These are phyloP conservation scores for Ptilodon capucinus DNA, from an alignment of 2,888 invertebrate species.

Conservation along the genomic window DNA sequence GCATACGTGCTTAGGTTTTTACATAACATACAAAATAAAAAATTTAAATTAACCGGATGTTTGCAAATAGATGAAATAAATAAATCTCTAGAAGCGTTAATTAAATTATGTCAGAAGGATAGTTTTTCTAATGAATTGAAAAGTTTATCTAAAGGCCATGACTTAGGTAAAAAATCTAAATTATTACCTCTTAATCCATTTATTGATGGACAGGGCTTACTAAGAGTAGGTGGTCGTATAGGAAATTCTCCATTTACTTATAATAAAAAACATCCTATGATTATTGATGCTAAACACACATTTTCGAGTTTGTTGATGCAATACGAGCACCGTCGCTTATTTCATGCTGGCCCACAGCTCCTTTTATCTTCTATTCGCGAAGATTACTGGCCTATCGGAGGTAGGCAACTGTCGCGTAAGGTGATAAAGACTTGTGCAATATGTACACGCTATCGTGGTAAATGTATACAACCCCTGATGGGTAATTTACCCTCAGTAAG, in stretches of 20 bases:
- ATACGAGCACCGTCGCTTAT: not conserved
- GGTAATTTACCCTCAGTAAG: conserved; percentile 1
- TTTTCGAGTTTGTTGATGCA: not conserved
- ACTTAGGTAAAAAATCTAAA: not conserved
- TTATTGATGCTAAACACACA: not conserved
- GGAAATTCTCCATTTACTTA: not conserved
- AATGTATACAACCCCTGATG: conserved; percentile 2
- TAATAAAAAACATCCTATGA: conserved; percentile 2
- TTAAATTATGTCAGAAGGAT: not conserved
- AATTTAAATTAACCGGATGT: not conserved
- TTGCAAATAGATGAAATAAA: not conserved
- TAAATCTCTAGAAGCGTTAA: not conserved
- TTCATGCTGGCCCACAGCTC: not conserved
- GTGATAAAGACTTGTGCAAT: not conserved
- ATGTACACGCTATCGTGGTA: not conserved
- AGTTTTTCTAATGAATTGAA: not conserved
- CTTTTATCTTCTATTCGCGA: not conserved
- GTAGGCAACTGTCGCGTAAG: not conserved
- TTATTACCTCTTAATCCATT: conserved; percentile 1
- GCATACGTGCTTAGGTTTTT: conserved; percentile 2
- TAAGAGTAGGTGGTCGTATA: conserved; percentile 2
- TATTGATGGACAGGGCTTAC: not conserved
- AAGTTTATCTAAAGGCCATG: not conserved
- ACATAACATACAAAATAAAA: not conserved
- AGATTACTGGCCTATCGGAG: conserved; percentile 1